Conservation (phyloP, 1,140 invertebrate species). For the Doryteuthis pealeii region DNA sequence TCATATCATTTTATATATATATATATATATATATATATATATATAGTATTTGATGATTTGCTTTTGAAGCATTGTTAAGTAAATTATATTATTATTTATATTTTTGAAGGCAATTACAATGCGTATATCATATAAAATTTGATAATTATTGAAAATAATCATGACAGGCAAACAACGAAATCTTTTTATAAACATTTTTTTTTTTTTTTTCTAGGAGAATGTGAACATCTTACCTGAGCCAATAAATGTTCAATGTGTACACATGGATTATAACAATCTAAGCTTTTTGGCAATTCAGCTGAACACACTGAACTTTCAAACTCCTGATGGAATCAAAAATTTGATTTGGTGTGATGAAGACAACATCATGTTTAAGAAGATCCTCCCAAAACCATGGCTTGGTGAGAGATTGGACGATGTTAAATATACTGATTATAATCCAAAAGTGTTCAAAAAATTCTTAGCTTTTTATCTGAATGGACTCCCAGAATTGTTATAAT, state of each 20-base stretch:
- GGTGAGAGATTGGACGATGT: constrained; percentile 65
- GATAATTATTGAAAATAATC: too few species aligned
- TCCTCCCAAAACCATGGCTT: constrained; percentile 44
- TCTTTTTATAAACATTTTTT: not conserved
- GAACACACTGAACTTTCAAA: constrained; percentile 76
- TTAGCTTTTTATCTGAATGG: constrained; percentile 75
- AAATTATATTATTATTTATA: too few species aligned
- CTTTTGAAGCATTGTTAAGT: too few species aligned
- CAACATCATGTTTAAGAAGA: constrained; percentile 69
- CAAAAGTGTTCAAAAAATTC: constrained; percentile 75
- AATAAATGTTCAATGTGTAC: constrained; percentile 78
- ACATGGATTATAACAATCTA: constrained; percentile 73
- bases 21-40: not conserved
- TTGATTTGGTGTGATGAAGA: constrained; percentile 74
- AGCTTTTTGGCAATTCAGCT: constrained; percentile 82
- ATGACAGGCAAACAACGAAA: too few species aligned
- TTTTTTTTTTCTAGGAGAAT: constrained; percentile 63
- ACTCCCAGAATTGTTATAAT: constrained; percentile 10
- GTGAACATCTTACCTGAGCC: constrained; percentile 73
- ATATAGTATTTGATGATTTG: too few species aligned
- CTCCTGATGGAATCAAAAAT: constrained; percentile 70
- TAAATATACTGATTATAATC: constrained; percentile 73
- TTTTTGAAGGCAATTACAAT: too few species aligned
- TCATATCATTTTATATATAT: too few species aligned
- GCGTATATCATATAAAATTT: not conserved